A percentile compares a stretch with the other conserved stretches of the same genome.
Evolutionary conservation across 2,797 vertebrate genomes (phyloP).

Genomic region (Echiichthys vipera): DNA sequence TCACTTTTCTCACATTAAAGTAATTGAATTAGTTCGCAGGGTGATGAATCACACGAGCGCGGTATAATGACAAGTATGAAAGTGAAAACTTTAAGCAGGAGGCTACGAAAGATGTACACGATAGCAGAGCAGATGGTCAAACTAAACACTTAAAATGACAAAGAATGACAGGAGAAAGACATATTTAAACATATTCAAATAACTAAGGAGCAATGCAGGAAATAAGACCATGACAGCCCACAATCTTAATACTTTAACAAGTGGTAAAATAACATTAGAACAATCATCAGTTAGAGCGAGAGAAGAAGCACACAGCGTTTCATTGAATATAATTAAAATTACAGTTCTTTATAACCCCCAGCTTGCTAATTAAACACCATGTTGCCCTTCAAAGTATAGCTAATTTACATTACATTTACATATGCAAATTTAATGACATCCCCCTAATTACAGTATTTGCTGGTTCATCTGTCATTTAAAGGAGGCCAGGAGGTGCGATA

Average conservation of each 20-base stretch:
- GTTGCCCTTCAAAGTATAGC: conserved; percentile 63
- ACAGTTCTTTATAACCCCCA: conserved; percentile 17
- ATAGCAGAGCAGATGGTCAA: background rate
- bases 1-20: conserved; percentile 31
- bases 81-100: conserved; percentile 3
- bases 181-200: background rate
- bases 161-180: background rate
- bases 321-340: conserved; percentile 29
- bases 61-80: background rate
- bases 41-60: conserved; percentile 24
- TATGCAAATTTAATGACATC: conserved; percentile 72
- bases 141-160: background rate
- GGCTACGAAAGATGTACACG: background rate
- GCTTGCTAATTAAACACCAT: conserved; percentile 60
- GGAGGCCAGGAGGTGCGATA: conserved; percentile 28
- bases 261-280: background rate
- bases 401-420: conserved; percentile 75
- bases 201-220: background rate
- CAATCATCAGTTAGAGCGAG: background rate
- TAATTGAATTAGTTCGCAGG: conserved; percentile 22
- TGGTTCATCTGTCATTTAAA: conserved; percentile 66
- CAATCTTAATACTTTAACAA: background rate
- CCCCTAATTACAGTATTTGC: conserved; percentile 72
- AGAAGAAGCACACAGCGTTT: conserved; percentile 19
- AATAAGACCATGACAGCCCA: background rate